Evolutionary conservation across 2,797 vertebrate species (phyloP).

Genomic region (Myotis findleyi): DNA sequence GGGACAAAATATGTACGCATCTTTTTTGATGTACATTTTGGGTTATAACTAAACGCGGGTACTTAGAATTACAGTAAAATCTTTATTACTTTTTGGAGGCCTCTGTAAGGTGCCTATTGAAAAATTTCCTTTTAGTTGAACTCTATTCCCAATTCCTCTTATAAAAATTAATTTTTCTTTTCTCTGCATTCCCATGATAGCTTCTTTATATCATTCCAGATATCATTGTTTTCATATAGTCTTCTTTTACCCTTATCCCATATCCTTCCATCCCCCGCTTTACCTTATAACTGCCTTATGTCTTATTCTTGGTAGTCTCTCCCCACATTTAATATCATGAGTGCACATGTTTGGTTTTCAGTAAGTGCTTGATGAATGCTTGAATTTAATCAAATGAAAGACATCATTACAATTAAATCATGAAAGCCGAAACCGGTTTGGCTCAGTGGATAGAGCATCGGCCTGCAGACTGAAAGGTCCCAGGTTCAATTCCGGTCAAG

Average conservation of each 20-base stretch:
- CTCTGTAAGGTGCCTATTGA: neutral
- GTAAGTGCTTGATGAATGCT: neutral
- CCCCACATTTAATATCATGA: neutral
- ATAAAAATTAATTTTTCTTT: neutral
- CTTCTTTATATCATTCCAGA: neutral
- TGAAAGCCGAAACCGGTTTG: no score
- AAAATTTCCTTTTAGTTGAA: slow-evolving; percentile 48
- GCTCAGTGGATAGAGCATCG: no score
- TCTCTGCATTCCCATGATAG: neutral
- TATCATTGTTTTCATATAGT: neutral
- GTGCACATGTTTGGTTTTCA: neutral
- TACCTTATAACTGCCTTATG: neutral
- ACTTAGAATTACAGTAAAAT: slow-evolving; percentile 52
- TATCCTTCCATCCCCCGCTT: neutral
- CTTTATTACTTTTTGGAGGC: neutral
- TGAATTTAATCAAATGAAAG: neutral
- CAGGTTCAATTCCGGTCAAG: no score
- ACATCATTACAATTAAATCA: neutral
- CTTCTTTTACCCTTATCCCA: neutral
- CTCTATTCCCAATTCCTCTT: neutral
- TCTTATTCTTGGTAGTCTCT: neutral
- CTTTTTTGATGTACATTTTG: neutral
- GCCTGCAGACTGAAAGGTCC: no score
- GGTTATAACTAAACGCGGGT: neutral
- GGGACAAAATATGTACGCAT: slow-evolving; percentile 56